phyloP scores from a whole-genome alignment of 2,797 vertebrate species.

The Eulemur coronatus region DNA sequence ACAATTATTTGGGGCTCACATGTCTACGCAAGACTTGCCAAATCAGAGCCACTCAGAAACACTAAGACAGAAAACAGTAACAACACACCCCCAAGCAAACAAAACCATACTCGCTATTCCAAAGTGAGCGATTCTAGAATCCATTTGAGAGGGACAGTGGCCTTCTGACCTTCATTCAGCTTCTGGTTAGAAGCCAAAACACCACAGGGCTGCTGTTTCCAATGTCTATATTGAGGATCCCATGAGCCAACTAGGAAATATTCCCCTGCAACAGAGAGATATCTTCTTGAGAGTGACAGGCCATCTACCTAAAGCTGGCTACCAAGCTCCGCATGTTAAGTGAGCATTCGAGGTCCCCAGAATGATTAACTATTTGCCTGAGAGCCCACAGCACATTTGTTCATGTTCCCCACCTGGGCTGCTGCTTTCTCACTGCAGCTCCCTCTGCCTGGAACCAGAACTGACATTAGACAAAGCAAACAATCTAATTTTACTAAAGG shows the following conservation, averaged over 20 bases:
- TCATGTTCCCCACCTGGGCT: background rate
- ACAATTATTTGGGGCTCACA: constrained; percentile 47
- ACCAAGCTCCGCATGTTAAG: background rate
- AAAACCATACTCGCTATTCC: background rate
- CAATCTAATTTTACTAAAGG: background rate
- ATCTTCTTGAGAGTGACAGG: background rate
- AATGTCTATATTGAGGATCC: constrained; percentile 30
- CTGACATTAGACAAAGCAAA: background rate
- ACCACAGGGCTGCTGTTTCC: background rate
- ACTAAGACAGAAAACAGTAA: background rate
- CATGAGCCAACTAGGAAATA: background rate
- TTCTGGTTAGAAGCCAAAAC: background rate
- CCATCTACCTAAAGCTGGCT: background rate
- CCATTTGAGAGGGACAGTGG: background rate
- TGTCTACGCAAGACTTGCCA: constrained; percentile 22
- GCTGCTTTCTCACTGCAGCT: background rate
- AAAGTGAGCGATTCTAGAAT: background rate
- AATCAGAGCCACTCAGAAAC: constrained; percentile 7
- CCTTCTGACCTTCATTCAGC: background rate
- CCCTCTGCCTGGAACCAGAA: background rate
- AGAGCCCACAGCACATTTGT: background rate
- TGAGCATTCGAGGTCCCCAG: background rate
- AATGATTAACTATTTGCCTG: background rate
- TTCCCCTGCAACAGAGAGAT: background rate
- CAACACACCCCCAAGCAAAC: background rate